A percentile compares a stretch with the other conserved stretches of the same genome.
Conservation (phyloP, 2,797 vertebrate species). For the Acanthornis magna region DNA sequence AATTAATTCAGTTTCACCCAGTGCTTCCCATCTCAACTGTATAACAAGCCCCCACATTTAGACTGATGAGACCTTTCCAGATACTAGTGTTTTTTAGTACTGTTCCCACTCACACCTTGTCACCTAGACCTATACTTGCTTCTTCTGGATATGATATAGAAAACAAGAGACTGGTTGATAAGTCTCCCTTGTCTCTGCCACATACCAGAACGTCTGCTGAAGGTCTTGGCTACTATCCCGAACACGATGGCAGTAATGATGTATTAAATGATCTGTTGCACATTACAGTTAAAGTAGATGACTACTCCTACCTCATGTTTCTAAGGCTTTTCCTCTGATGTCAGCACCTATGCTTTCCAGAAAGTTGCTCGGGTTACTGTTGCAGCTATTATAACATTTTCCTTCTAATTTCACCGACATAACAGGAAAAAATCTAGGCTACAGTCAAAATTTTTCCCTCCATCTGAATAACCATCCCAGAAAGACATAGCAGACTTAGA, state of each 20-base stretch:
- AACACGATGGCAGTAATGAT: not conserved
- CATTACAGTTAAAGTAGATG: not conserved
- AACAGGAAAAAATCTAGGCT: not conserved
- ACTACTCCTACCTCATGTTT: not conserved
- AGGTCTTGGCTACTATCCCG: not conserved
- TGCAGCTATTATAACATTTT: not conserved
- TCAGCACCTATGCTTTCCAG: not conserved
- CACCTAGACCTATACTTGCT: not conserved
- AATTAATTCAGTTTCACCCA: not conserved
- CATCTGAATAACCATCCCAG: not conserved
- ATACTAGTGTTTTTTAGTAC: not conserved
- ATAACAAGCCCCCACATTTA: not conserved
- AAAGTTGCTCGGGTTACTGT: not conserved
- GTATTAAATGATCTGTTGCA: not conserved
- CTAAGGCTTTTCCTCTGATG: not conserved
- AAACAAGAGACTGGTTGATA: not conserved
- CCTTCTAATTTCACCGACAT: not conserved
- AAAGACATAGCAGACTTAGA: not conserved
- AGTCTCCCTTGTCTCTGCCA: not conserved
- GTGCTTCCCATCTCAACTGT: not conserved
- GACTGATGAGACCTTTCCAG: not conserved
- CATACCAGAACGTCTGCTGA: not conserved
- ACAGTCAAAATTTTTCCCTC: rapidly evolving
- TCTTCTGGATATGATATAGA: not conserved
- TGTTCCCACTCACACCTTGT: not conserved